Conservation (phyloP, 2,797 vertebrate species). For the Petrocephalus schoutedeni region DNA sequence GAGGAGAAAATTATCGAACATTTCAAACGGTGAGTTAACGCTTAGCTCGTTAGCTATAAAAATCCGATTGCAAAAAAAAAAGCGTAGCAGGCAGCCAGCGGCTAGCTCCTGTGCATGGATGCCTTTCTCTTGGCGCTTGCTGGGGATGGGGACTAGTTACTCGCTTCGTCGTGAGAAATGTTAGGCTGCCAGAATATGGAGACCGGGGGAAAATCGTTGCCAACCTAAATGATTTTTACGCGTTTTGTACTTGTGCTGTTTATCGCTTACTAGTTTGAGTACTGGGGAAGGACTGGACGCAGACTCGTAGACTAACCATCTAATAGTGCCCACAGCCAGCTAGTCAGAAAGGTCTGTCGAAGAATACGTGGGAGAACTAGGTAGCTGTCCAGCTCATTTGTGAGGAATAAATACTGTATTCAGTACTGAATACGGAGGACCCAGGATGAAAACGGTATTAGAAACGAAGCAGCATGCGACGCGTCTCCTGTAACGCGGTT, state of each 20-base stretch:
- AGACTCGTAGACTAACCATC: constrained; percentile 28
- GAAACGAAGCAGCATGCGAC: constrained; percentile 13
- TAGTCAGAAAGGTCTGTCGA: constrained; percentile 21
- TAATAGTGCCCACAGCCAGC: not conserved
- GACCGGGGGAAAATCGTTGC: constrained; percentile 1
- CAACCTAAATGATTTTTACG: not conserved
- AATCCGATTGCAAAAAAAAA: constrained; percentile 28
- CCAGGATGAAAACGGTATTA: not conserved
- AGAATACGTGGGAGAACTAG: constrained; percentile 11
- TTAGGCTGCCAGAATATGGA: not conserved
- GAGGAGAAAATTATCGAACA: constrained; percentile 99
- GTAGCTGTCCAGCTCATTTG: not conserved
- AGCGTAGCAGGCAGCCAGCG: constrained; percentile 32
- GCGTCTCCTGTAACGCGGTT: not conserved
- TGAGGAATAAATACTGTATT: not conserved
- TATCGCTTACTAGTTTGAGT: not conserved
- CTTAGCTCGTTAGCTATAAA: constrained; percentile 24
- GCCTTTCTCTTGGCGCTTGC: constrained; percentile 15
- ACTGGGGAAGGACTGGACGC: not conserved
- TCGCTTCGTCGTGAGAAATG: constrained; percentile 7
- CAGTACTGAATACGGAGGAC: not conserved
- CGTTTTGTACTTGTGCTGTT: constrained; percentile 4
- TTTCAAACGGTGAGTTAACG: constrained; percentile 93
- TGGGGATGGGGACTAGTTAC: constrained; percentile 18
- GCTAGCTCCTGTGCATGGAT: constrained; percentile 20